Evolutionary conservation across 2,113 vertebrate species (phyloP).

Genomic region (Callipepla squamata): DNA sequence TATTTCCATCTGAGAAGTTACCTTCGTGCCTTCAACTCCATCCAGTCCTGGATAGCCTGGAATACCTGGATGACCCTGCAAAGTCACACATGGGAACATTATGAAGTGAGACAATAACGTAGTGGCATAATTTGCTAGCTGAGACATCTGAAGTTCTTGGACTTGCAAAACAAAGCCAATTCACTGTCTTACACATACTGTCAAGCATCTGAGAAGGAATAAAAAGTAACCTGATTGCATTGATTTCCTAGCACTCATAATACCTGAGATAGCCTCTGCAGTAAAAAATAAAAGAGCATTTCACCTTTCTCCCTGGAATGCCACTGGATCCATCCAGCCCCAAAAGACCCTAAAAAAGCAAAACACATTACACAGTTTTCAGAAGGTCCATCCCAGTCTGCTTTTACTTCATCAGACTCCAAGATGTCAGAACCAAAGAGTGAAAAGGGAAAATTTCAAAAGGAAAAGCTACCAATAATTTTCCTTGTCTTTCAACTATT

Average conservation of each 20-base stretch:
- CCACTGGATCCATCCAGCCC: slow-evolving; percentile 85
- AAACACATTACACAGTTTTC: background rate
- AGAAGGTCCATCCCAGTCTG: background rate
- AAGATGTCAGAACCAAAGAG: background rate
- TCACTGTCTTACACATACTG: background rate
- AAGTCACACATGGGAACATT: background rate
- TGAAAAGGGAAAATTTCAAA: background rate
- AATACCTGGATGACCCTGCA: slow-evolving; percentile 78
- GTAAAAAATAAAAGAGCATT: background rate
- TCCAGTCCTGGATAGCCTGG: slow-evolving; percentile 78
- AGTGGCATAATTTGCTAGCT: background rate
- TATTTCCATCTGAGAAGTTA: slow-evolving; percentile 55
- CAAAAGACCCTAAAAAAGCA: slow-evolving; percentile 81
- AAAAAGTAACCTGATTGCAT: background rate
- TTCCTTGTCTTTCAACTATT: background rate
- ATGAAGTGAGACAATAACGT: background rate
- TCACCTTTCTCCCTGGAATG: slow-evolving; percentile 82
- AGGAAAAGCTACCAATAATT: background rate
- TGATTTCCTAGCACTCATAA: background rate
- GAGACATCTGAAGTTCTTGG: background rate
- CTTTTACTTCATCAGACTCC: background rate
- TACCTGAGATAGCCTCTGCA: background rate
- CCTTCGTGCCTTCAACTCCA: slow-evolving; percentile 84
- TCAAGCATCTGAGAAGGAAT: background rate
- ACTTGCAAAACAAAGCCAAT: background rate